Conservation (phyloP, 2,113 vertebrate genomes). For the Thunnus maccoyii region DNA sequence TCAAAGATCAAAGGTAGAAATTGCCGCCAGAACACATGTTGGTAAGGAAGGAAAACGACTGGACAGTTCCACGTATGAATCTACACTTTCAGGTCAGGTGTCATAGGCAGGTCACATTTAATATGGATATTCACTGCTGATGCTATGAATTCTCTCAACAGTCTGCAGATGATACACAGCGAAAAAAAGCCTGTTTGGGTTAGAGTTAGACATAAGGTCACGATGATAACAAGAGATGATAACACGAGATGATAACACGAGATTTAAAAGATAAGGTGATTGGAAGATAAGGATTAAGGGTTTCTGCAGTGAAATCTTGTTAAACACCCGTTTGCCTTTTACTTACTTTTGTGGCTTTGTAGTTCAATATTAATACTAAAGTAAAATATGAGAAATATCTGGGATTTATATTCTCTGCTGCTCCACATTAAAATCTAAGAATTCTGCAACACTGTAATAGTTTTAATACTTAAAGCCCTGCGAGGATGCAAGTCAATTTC, state of each 20-base stretch:
- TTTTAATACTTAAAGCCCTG: too few relatives aligned
- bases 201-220: neutral
- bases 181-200: neutral
- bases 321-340: neutral
- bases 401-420: too few relatives aligned
- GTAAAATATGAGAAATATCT: too few relatives aligned
- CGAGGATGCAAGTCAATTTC: too few relatives aligned
- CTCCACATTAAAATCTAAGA: too few relatives aligned
- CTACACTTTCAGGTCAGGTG: conserved; percentile 30
- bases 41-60: conserved; percentile 22
- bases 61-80: conserved; percentile 16
- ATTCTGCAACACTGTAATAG: too few relatives aligned
- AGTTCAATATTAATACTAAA: neutral
- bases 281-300: neutral
- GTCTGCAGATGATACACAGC: neutral
- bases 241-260: neutral
- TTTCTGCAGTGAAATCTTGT: neutral
- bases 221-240: neutral
- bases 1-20: conserved; percentile 71
- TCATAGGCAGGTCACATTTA: conserved; percentile 16
- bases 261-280: neutral
- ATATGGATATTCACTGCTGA: conserved; percentile 2
- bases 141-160: neutral
- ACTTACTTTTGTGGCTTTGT: neutral
- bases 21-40: conserved; percentile 42